Percentiles rank a stretch among this genome's conserved stretches.
Conservation (phyloP, 92 coral and sea anemone species). For the Umimayanthus kanabou region DNA sequence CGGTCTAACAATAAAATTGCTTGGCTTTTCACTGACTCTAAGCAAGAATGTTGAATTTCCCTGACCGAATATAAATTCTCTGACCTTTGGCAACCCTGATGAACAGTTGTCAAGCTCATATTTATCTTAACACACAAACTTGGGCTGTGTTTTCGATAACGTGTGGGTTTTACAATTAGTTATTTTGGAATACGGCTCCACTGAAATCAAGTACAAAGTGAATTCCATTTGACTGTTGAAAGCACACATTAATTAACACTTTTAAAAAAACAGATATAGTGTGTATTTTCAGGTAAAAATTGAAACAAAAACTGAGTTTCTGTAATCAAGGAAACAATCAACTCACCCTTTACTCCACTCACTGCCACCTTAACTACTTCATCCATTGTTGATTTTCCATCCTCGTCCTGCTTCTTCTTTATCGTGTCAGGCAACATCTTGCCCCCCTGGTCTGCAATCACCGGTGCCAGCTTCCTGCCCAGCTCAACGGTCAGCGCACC, state of each 20-base stretch:
- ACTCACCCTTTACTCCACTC: slow-evolving; percentile 82
- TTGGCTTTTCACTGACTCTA: too few species aligned
- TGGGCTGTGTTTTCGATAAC: too few species aligned
- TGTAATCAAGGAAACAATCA: background rate
- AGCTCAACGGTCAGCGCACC: slow-evolving; percentile 89
- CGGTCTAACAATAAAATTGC: too few species aligned
- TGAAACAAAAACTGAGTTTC: background rate
- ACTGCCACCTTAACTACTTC: slow-evolving; percentile 90
- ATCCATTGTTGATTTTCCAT: slow-evolving; percentile 70
- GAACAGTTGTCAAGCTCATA: too few species aligned
- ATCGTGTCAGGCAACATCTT: slow-evolving; percentile 62
- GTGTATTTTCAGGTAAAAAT: background rate
- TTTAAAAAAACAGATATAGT: too few species aligned
- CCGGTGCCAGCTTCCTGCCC: slow-evolving; percentile 86
- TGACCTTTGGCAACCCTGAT: too few species aligned
- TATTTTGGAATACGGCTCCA: background rate
- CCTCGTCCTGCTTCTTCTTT: slow-evolving; percentile 70
- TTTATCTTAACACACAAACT: too few species aligned
- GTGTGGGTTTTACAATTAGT: too few species aligned
- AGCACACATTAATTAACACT: too few species aligned
- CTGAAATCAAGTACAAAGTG: background rate
- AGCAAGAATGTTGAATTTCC: too few species aligned
- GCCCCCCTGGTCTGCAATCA: slow-evolving; percentile 87
- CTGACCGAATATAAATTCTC: too few species aligned
- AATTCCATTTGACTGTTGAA: background rate